phyloP scores from a whole-genome alignment of 2,888 invertebrate species.

The Agonum fuliginosum region DNA sequence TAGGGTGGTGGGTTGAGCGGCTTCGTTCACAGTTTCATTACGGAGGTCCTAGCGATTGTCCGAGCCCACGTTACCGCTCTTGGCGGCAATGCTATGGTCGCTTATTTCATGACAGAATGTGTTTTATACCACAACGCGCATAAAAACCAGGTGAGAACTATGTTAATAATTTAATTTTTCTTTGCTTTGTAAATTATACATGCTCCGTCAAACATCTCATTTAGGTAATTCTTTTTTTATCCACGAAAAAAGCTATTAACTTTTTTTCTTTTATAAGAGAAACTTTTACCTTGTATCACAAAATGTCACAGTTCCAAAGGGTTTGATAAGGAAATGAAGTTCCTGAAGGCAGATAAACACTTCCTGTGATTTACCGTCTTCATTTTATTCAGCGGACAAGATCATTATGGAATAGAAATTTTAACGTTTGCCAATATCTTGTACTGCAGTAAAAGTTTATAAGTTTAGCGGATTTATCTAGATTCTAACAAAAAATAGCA shows the following conservation, averaged over 20 bases:
- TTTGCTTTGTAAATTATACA: slow-evolving; percentile 21
- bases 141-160: slow-evolving; percentile 90
- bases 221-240: slow-evolving; percentile 39
- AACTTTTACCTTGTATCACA: slow-evolving; percentile 23
- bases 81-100: slow-evolving; percentile 96
- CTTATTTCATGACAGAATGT: slow-evolving; percentile 94
- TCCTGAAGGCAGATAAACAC: slow-evolving; percentile 55
- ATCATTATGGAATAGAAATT: slow-evolving; percentile 46
- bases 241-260: slow-evolving; percentile 49
- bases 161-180: slow-evolving; percentile 36
- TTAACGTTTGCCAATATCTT: slow-evolving; percentile 12
- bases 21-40: slow-evolving; percentile 94
- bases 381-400: slow-evolving; percentile 24
- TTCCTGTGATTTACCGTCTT: slow-evolving; percentile 45
- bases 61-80: slow-evolving; percentile 94
- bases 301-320: slow-evolving; percentile 33
- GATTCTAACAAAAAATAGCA: no score
- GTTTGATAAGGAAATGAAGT: slow-evolving; percentile 58
- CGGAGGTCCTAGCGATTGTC: slow-evolving; percentile 94
- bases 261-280: slow-evolving; percentile 29
- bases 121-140: slow-evolving; percentile 94
- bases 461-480: neutral
- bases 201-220: slow-evolving; percentile 10
- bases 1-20: slow-evolving; percentile 93
- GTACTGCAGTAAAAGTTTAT: no score